Base-by-base conservation (phyloP, 2,797 vertebrate species). In the Sebastes goodei region DNA sequence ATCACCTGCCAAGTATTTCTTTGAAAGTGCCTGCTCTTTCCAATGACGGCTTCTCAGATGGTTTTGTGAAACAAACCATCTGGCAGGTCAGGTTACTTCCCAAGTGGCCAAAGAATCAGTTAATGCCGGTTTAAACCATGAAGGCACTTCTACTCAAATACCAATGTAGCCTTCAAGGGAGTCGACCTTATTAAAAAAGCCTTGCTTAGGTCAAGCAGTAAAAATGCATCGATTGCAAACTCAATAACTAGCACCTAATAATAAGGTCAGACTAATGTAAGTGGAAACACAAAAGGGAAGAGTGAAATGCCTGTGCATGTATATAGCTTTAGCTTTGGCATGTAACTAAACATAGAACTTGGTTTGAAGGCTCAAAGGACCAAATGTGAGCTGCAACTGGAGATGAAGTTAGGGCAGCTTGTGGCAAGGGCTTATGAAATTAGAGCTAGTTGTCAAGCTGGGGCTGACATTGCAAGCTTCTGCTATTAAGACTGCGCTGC, bases 401-500 rank as follows among this genome's bases (percentile, higher is more conserved):
- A 64, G 60, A 69, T 70, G 76, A 67, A 63, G 57, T 74, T n/a
- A 11, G 23, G 61, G 62, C 74, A 72, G 63, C 80, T 81, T 74
- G 66, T 84, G 69, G 76, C 79, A 42, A 49, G 8, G 38, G 67
- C 76, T 88, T 63, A 88, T 89, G 71, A 76, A 86, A 91, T 82
- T 76, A 85, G 53, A 81, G 65, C 68, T 33, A 8, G 72, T 71
- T 82, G 73, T 87, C 81, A 80, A 66, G 65, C 74, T 20, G 27
- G 4, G 68, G 71, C 65, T 84, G 74, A 82, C 65, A 60, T 60
- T 75, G 78, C 74, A 85, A 86, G 77, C 60, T 72, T 56, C 69
- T 56, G 52, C 76, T 61, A 53, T 85, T 80, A 72, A 75, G 21
- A n/a, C 66, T 75, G 23, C 29, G 21, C 63, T 73, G 60, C 60